Conservation (phyloP, 2,888 invertebrate genomes). For the Tyria jacobaeae region DNA sequence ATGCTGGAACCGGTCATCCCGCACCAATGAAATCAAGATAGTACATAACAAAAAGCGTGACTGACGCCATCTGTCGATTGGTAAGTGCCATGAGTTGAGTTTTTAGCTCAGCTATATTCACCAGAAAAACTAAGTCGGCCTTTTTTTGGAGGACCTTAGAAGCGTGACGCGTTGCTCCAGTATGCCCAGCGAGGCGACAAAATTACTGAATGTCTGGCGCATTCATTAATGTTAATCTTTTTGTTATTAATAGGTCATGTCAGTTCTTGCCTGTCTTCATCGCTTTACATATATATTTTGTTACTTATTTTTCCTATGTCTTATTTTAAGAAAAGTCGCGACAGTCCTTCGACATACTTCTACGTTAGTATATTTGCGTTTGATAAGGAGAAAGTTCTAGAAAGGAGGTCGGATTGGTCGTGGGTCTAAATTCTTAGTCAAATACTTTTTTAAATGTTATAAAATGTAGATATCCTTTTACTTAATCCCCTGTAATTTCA, state of each 20-base stretch:
- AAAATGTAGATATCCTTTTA: no score
- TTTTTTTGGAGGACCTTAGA: conserved; percentile 19
- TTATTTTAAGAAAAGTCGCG: neutral
- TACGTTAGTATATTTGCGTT: no score
- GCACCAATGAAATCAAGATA: conserved; percentile 15
- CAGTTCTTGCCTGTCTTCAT: neutral
- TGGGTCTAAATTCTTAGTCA: no score
- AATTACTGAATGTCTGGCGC: neutral
- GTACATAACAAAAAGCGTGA: conserved; percentile 17
- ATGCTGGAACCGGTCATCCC: neutral
- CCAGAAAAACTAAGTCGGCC: conserved; percentile 15
- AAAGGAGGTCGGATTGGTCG: no score
- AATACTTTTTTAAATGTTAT: no score
- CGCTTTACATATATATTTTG: neutral
- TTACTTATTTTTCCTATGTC: neutral
- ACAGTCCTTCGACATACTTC: no score
- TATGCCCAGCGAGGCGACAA: conserved; percentile 14
- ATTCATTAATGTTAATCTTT: neutral
- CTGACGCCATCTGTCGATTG: conserved; percentile 15
- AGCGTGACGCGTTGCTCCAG: conserved; percentile 22
- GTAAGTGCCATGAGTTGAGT: conserved; percentile 21
- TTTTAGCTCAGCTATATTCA: conserved; percentile 17
- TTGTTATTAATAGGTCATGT: neutral
- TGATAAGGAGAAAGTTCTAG: no score
- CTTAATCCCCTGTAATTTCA: no score